Conservation (phyloP, 1,140 invertebrate species). For the Drosophila azteca region DNA sequence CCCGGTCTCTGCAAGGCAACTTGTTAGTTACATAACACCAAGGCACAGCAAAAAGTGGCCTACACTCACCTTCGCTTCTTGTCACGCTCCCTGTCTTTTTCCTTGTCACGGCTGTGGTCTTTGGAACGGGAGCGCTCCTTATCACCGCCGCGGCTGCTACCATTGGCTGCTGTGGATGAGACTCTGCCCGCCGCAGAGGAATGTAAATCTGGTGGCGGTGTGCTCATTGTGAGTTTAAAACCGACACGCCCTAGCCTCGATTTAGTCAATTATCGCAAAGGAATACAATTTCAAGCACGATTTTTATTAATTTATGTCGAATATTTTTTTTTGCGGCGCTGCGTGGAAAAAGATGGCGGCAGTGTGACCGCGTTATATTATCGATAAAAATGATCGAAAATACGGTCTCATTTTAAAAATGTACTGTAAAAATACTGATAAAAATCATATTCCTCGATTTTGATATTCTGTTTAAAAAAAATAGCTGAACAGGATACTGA, state of each 20-base stretch:
- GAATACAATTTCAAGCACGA: neutral
- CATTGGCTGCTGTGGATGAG: slow-evolving; percentile 47
- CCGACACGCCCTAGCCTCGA: neutral
- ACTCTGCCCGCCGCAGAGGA: slow-evolving; percentile 30
- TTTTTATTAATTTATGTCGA: neutral
- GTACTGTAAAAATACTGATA: too few relatives aligned
- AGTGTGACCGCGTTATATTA: too few relatives aligned
- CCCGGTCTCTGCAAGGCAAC: slow-evolving; percentile 51
- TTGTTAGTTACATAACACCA: neutral
- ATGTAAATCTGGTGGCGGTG: slow-evolving; percentile 59
- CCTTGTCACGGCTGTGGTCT: slow-evolving; percentile 83
- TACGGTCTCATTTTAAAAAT: too few relatives aligned
- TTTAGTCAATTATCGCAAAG: neutral
- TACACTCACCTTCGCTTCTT: slow-evolving; percentile 72
- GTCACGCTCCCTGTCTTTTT: slow-evolving; percentile 84
- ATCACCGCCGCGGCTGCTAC: slow-evolving; percentile 44
- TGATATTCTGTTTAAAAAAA: too few relatives aligned
- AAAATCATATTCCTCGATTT: too few relatives aligned
- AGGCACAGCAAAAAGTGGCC: too few relatives aligned
- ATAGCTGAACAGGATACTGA: too few relatives aligned
- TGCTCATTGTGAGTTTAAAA: slow-evolving; percentile 54
- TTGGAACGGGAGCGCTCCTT: slow-evolving; percentile 74
- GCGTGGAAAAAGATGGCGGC: slow-evolving; percentile 39
- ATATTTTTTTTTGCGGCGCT: slow-evolving; percentile 31
- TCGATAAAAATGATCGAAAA: too few relatives aligned